A percentile compares a stretch with the other conserved stretches of the same genome.
These are phyloP conservation scores for Sceliomorpha sp. DNA, from an alignment of 2,888 invertebrate species.

Conservation along the genomic window DNA sequence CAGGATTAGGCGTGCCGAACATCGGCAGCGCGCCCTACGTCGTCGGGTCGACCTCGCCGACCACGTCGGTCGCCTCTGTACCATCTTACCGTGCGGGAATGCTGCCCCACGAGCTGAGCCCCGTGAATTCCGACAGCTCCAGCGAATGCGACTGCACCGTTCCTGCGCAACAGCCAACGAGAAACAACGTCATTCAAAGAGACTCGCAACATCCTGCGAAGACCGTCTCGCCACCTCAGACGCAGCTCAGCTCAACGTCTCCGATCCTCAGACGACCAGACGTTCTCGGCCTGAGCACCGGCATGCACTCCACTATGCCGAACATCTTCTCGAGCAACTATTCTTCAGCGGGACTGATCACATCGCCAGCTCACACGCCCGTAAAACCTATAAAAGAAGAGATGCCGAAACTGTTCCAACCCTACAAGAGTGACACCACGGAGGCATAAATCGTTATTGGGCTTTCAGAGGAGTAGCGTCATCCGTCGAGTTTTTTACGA, in stretches of 20 bases:
- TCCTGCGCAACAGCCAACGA: constrained; percentile 15
- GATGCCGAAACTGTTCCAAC: constrained; percentile 87
- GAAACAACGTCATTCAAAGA: no score
- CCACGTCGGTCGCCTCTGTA: constrained; percentile 61
- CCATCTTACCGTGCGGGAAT: constrained; percentile 70
- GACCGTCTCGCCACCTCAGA: constrained; percentile 13
- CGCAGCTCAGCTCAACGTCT: constrained; percentile 29
- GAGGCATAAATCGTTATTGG: constrained; percentile 64
- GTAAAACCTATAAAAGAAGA: constrained; percentile 75
- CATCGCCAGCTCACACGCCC: constrained; percentile 38
- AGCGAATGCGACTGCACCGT: constrained; percentile 71
- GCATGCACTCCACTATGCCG: no score
- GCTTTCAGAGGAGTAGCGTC: no score
- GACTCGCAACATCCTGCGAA: constrained; percentile 24
- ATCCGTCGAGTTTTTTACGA: no score
- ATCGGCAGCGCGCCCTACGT: constrained; percentile 61
- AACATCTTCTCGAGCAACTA: constrained; percentile 57
- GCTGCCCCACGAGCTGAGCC: constrained; percentile 77
- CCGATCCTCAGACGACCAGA: constrained; percentile 60
- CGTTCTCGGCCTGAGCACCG: no score
- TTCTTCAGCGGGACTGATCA: constrained; percentile 72
- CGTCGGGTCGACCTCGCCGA: constrained; percentile 54
- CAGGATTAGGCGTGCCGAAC: constrained; percentile 66
- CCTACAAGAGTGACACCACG: constrained; percentile 84
- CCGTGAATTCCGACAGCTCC: constrained; percentile 70